These are phyloP conservation scores for Rhynchonycteris naso DNA, from an alignment of 2,797 vertebrate genomes.

Conservation along the genomic window DNA sequence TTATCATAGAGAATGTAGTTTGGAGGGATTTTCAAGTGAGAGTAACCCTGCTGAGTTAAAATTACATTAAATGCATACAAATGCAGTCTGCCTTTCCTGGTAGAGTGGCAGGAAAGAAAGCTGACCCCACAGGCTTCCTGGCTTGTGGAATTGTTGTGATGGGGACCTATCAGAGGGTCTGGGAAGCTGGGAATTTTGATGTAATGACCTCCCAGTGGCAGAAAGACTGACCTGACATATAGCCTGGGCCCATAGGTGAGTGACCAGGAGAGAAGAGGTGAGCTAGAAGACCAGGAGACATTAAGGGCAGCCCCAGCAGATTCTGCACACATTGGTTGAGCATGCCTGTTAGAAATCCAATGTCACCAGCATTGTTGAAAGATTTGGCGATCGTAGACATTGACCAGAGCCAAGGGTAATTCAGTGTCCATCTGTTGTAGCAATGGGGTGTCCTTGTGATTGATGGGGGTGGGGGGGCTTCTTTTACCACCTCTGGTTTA, in stretches of 20 bases:
- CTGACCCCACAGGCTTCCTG: background rate
- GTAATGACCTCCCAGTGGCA: background rate
- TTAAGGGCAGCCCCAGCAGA: background rate
- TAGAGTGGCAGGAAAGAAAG: background rate
- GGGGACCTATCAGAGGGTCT: background rate
- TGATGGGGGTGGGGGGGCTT: background rate
- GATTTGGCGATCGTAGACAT: background rate
- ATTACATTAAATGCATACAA: background rate
- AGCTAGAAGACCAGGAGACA: background rate
- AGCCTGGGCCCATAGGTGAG: rapidly evolving
- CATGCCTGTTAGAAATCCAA: background rate
- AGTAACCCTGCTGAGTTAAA: background rate
- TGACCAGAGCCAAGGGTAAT: background rate
- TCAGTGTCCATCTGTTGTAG: background rate
- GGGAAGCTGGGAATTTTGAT: background rate
- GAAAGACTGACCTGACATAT: background rate
- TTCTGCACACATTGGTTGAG: rapidly evolving
- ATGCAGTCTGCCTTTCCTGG: background rate
- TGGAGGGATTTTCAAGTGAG: background rate
- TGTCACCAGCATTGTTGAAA: background rate
- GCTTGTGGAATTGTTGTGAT: background rate
- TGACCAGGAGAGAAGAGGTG: background rate
- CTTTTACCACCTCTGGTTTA: background rate
- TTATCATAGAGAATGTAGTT: background rate
- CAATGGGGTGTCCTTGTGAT: background rate